A percentile compares a stretch with the other conserved stretches of the same genome.
phyloP scores from a whole-genome alignment of 2,888 invertebrate genomes.

The Cheilosia impressa region DNA sequence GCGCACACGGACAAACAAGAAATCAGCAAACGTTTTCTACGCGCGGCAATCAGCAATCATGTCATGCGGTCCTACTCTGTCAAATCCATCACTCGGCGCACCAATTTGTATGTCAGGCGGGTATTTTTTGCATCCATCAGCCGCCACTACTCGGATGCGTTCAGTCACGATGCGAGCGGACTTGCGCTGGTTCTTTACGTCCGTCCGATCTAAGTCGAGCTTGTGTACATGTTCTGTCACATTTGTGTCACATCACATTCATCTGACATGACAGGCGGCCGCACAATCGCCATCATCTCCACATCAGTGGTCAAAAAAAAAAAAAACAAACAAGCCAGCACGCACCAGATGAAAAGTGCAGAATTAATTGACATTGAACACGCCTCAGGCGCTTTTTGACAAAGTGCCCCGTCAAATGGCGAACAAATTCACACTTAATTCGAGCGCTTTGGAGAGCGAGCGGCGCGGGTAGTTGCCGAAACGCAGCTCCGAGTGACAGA shows the following conservation, averaged over 20 bases:
- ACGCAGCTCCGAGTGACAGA: conserved; percentile 41
- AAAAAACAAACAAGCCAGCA: neutral
- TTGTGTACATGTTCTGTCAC: conserved; percentile 70
- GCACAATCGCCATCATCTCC: conserved; percentile 49
- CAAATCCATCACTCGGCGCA: conserved; percentile 70
- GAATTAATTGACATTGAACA: conserved; percentile 72
- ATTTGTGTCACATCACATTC: conserved; percentile 67
- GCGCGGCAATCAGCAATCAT: conserved; percentile 58
- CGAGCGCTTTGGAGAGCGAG: conserved; percentile 22
- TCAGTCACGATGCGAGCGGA: conserved; percentile 34
- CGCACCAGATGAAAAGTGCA: conserved; percentile 33
- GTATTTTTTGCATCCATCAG: conserved; percentile 40
- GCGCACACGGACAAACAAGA: conserved; percentile 29
- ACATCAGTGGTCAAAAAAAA: conserved; percentile 45
- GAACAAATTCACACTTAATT: conserved; percentile 72
- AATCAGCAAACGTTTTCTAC: conserved; percentile 49
- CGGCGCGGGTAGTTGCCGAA: conserved; percentile 42
- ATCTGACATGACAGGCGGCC: conserved; percentile 55
- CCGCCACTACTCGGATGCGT: conserved; percentile 34
- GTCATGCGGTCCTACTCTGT: conserved; percentile 65
- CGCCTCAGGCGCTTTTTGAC: conserved; percentile 68
- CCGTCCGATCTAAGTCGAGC: conserved; percentile 64
- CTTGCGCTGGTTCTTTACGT: conserved; percentile 51
- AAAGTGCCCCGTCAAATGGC: conserved; percentile 70
- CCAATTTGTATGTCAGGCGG: conserved; percentile 66